Base-by-base conservation (phyloP, 2,797 vertebrate genomes). In the Okamejei kenojei region DNA sequence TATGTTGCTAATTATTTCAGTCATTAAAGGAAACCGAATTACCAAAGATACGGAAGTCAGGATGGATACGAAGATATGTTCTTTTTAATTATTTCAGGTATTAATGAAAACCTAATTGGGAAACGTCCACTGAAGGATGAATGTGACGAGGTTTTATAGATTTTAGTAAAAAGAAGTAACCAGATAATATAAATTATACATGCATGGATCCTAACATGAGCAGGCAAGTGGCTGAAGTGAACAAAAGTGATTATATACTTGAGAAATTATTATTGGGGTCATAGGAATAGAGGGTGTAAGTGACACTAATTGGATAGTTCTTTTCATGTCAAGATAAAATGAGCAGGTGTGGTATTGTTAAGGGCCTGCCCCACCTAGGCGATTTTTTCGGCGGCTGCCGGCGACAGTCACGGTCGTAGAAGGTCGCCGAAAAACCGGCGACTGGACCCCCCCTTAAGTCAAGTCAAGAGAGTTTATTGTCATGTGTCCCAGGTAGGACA, bases 1-100 rank as follows among this genome's bases (percentile, higher is more conserved):
- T 76, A 54, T 29, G 35, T 17, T 54, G 71, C 13, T 92, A 92
- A 92, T 92, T 92, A 92, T 76, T 76, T 54, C 26, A 58, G 68
- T 76, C 68, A 92, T 92, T 92, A 92, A 58, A 54, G 38, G 45
- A n/a, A 92, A 58, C 23, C 13, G 26, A 74, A 29, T 92, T 92
- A 58, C 21, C 23, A n/a, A 26, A 54, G 68, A 38, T 88, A 88
- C 61, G 68, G 11, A 76, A 10, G 23, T 74, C 71, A 76, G 23
- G 23, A 74, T 74, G 38, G 54, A 92, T n/a, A 58, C 76, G 71
- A 76, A 91, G 68, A 26, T 54, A 5, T 45, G 45, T 45, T 38
- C 23, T 79, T 80, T 19, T 35, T 38, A 45, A 80, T 80, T 38
- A 80, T 80, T 80, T 80, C 35, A 80, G 78, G 10, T 15, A 80